Conservation (phyloP, 2,888 invertebrate species). For the Agonopterix heracliana region DNA sequence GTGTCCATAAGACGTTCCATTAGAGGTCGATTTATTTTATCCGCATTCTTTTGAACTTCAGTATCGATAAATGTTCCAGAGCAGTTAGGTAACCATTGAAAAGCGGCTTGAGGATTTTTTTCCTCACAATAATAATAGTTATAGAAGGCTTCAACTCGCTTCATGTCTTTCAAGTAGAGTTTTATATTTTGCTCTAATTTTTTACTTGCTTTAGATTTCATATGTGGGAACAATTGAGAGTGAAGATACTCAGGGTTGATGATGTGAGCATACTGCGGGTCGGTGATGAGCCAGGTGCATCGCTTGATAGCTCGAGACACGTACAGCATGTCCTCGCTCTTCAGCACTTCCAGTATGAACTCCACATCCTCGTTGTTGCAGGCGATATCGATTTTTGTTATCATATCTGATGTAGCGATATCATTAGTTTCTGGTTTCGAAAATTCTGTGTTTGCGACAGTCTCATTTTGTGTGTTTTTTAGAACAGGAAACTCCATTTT, state of each 20-base stretch:
- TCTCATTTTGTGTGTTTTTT: no score
- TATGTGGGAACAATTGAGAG: slow-evolving; percentile 37
- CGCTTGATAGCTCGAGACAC: slow-evolving; percentile 48
- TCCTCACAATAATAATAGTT: no score
- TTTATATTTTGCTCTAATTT: slow-evolving; percentile 47
- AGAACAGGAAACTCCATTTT: no score
- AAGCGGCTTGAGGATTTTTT: no score
- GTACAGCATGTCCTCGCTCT: slow-evolving; percentile 44
- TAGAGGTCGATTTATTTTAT: no score
- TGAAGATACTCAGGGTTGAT: slow-evolving; percentile 44
- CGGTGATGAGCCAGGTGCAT: slow-evolving; percentile 47
- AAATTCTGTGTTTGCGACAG: no score
- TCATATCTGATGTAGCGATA: slow-evolving; percentile 17
- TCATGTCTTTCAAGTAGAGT: slow-evolving; percentile 41
- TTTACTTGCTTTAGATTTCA: slow-evolving; percentile 43
- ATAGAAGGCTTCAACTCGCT: slow-evolving; percentile 48
- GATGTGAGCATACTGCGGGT: slow-evolving; percentile 41
- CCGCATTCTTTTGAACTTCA: no score
- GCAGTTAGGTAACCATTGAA: no score
- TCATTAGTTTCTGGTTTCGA: no score
- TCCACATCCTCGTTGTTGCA: slow-evolving; percentile 29
- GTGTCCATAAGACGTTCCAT: no score
- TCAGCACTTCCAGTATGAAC: slow-evolving; percentile 34
- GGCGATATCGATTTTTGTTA: slow-evolving; percentile 43
- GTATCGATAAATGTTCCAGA: no score